Evolutionary conservation across 37 sponge, comb jelly and placozoan species (phyloP).

Genomic region (Halichondria panicea): DNA sequence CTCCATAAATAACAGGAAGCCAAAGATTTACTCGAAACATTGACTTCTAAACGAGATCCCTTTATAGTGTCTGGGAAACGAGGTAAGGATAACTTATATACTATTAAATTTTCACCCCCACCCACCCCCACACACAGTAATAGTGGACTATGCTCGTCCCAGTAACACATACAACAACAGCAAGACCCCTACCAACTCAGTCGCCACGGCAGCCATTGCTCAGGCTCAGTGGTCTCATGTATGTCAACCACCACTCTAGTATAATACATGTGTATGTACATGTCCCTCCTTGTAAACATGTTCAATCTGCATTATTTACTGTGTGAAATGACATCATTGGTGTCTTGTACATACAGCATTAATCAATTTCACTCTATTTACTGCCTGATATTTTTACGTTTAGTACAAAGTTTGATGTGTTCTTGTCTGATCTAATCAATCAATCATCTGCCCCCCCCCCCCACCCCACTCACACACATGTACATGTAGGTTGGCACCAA

Average conservation of each 20-base stretch:
- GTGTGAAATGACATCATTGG: too few relatives aligned
- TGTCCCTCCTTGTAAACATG: background rate
- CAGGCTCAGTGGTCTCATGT: constrained; percentile 65
- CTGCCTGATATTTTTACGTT: too few relatives aligned
- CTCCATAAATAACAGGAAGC: constrained; percentile 44
- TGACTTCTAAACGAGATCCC: constrained; percentile 57
- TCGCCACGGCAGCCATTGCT: constrained; percentile 76
- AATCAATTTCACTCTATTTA: too few relatives aligned
- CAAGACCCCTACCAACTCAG: constrained; percentile 8
- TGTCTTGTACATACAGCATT: too few relatives aligned
- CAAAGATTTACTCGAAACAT: constrained; percentile 20
- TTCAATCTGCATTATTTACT: too few relatives aligned
- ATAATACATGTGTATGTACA: constrained; percentile 16
- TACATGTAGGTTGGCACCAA: too few relatives aligned
- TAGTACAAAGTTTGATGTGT: too few relatives aligned
- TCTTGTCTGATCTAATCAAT: too few relatives aligned
- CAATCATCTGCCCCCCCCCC: too few relatives aligned
- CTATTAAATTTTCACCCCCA: too few relatives aligned
- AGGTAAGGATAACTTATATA: constrained; percentile 45
- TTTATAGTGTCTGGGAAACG: constrained; percentile 79
- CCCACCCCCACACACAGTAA: constrained; percentile 20
- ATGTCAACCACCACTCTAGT: background rate
- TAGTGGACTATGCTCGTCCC: constrained; percentile 38
- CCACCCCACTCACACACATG: too few relatives aligned
- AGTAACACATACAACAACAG: constrained; percentile 11